Evolutionary conservation across 2,797 vertebrate genomes (phyloP).

Genomic region (Rhincodon typus): DNA sequence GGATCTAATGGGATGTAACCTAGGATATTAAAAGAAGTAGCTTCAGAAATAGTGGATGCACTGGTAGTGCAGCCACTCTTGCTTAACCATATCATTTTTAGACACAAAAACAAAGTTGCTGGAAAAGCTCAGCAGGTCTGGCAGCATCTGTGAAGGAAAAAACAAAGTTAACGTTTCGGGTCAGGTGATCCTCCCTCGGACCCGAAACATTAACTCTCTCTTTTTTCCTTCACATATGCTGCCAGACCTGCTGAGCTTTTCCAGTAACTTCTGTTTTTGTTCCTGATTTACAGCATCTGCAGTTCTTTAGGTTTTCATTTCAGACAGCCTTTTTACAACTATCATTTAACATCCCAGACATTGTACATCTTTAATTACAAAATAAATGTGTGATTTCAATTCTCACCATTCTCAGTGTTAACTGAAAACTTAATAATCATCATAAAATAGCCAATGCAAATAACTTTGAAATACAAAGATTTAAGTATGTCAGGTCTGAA

Average conservation of each 20-base stretch:
- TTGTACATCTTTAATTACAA: slow-evolving; percentile 1
- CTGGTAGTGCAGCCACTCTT: neutral
- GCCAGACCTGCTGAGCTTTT: no score
- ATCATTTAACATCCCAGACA: neutral
- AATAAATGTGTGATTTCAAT: neutral
- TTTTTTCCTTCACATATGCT: no score
- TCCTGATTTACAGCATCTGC: no score
- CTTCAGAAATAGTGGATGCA: neutral
- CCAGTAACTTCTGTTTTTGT: no score
- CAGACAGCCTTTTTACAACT: no score
- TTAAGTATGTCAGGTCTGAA: slow-evolving; percentile 17
- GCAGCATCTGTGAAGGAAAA: no score
- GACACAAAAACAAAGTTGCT: neutral
- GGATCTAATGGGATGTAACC: no score
- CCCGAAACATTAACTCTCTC: no score
- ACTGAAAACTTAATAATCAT: slow-evolving; percentile 11
- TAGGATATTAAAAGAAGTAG: no score
- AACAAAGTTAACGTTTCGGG: no score
- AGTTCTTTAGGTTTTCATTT: neutral
- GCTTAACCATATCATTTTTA: neutral
- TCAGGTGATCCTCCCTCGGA: no score
- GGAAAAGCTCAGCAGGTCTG: no score
- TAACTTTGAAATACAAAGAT: neutral
- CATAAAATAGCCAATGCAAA: neutral
- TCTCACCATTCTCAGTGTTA: neutral